Conservation (phyloP, 2,888 invertebrate genomes). For the Panzeria rudis region DNA sequence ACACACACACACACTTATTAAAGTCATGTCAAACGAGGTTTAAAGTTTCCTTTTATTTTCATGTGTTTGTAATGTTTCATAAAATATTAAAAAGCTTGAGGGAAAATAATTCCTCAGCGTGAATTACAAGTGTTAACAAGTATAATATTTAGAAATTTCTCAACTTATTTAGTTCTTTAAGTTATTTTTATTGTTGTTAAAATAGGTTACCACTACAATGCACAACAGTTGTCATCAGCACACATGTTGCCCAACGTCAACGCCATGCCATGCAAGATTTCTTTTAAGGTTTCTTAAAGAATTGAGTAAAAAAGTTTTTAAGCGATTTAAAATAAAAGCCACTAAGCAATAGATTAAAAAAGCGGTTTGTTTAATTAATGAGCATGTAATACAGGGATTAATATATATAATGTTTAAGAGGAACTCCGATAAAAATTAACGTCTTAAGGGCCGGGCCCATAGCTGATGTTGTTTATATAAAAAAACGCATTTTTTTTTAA, state of each 20-base stretch:
- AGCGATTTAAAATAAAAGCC: conserved; percentile 9
- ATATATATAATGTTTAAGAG: background rate
- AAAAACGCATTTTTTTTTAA: no score
- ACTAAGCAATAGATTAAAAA: background rate
- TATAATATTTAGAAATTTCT: conserved; percentile 37
- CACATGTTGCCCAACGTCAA: conserved; percentile 56
- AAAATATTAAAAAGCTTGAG: conserved; percentile 66
- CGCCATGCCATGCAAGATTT: conserved; percentile 7
- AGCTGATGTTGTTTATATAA: no score
- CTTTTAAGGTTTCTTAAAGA: conserved; percentile 60
- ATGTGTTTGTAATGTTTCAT: conserved; percentile 54
- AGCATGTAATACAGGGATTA: background rate
- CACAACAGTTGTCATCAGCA: conserved; percentile 18
- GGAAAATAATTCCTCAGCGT: conserved; percentile 46
- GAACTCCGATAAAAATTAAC: background rate
- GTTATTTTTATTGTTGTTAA: conserved; percentile 18
- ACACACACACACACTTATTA: background rate
- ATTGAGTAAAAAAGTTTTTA: conserved; percentile 18
- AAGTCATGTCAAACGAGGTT: conserved; percentile 35
- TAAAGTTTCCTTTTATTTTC: conserved; percentile 58
- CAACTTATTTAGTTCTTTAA: conserved; percentile 7
- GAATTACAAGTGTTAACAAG: conserved; percentile 65
- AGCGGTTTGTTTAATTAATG: background rate
- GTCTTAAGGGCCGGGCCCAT: no score
- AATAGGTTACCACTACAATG: conserved; percentile 16